A percentile compares a stretch with the other conserved stretches of the same genome.
Evolutionary conservation across 2,797 vertebrate genomes (phyloP).

Genomic region (Lycodopsis pacificus): DNA sequence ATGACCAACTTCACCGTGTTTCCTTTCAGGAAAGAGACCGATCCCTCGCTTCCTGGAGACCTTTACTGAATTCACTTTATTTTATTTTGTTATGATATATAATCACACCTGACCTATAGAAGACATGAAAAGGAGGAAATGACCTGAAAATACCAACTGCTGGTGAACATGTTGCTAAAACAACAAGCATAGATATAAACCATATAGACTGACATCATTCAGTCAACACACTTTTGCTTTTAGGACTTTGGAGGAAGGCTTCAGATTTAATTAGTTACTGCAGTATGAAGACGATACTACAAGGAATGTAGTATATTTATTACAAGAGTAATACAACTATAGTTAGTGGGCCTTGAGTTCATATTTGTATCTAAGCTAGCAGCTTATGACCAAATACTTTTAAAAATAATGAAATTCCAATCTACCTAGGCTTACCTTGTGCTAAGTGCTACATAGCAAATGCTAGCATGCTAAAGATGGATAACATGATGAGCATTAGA

Average conservation of each 20-base stretch:
- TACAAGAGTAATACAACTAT: background rate
- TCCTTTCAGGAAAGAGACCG: conserved; percentile 59
- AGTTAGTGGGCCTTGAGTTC: background rate
- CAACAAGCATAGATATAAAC: conserved; percentile 43
- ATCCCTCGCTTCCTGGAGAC: conserved; percentile 54
- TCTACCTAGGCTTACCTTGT: background rate
- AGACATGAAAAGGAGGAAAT: conserved; percentile 55
- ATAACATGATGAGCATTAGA: background rate
- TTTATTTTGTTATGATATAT: conserved; percentile 52
- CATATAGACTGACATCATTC: conserved; percentile 38
- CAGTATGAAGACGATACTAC: background rate
- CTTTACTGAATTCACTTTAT: conserved; percentile 46
- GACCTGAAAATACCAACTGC: conserved; percentile 52
- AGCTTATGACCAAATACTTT: background rate
- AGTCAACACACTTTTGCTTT: conserved; percentile 38
- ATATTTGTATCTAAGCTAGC: background rate
- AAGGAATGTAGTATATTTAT: too few species aligned
- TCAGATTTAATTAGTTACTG: conserved; percentile 1
- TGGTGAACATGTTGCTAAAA: conserved; percentile 52
- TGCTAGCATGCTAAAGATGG: background rate
- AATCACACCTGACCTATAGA: conserved; percentile 40
- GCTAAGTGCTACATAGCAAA: background rate
- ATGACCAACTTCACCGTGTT: conserved; percentile 57
- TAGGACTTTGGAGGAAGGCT: conserved; percentile 19
- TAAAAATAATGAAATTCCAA: background rate